Conservation (phyloP, 2,888 invertebrate genomes). For the Drosophila paucipuncta region DNA sequence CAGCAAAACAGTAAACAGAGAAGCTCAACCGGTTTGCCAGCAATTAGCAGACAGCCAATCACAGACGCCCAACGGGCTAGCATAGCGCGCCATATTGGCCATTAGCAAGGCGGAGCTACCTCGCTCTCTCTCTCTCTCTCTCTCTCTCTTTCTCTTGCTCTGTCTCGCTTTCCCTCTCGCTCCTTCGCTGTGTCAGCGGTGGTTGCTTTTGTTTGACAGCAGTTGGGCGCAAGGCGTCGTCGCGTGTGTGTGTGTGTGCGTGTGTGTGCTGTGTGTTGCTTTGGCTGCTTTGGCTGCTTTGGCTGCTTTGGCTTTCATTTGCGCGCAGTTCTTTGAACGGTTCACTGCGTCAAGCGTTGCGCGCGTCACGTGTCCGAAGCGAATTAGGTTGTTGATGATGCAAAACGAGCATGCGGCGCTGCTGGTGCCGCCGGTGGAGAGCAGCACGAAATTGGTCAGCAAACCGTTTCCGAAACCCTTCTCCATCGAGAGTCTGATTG, state of each 20-base stretch:
- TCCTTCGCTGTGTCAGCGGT: slow-evolving; percentile 40
- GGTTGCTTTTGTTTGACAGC: slow-evolving; percentile 61
- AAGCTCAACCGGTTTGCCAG: slow-evolving; percentile 57
- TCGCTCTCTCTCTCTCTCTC: slow-evolving; percentile 2
- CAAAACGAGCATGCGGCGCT: slow-evolving; percentile 49
- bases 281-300: slow-evolving; percentile 32
- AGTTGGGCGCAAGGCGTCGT: slow-evolving; percentile 51
- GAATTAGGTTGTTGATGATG: slow-evolving; percentile 27
- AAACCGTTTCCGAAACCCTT: slow-evolving; percentile 84
- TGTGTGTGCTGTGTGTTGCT: slow-evolving; percentile 61
- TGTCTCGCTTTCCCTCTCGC: slow-evolving; percentile 7
- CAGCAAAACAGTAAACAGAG: slow-evolving; percentile 42
- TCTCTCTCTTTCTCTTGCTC: slow-evolving; percentile 2
- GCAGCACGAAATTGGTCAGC: slow-evolving; percentile 56
- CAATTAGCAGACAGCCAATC: slow-evolving; percentile 74
- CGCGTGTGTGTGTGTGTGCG: slow-evolving; percentile 5
- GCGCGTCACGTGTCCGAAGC: slow-evolving; percentile 25
- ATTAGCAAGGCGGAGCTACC: slow-evolving; percentile 72
- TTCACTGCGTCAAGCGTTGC: slow-evolving; percentile 73
- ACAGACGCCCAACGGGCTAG: slow-evolving; percentile 19
- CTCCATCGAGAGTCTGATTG: slow-evolving; percentile 85
- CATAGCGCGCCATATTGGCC: slow-evolving; percentile 80
- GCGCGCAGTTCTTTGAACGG: slow-evolving; percentile 82
- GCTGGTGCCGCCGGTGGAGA: slow-evolving; percentile 39
- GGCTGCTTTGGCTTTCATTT: slow-evolving; percentile 69